phyloP scores from a whole-genome alignment of 2,797 vertebrate genomes.

The Lycodopsis pacificus region DNA sequence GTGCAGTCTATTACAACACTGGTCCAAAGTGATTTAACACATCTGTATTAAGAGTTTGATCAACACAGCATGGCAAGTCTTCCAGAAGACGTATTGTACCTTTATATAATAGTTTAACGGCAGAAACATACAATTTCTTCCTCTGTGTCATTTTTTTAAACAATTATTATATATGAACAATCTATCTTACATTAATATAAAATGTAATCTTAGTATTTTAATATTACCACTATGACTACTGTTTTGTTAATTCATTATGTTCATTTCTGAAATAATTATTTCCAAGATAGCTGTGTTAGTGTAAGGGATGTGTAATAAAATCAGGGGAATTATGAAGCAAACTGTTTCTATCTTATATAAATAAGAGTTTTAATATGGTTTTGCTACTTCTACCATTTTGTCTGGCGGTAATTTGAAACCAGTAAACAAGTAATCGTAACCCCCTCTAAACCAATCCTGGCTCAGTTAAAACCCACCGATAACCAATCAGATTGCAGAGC shows the following conservation, averaged over 20 bases:
- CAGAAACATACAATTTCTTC: too few relatives aligned
- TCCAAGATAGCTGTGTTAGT: background rate
- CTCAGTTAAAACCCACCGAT: slow-evolving; percentile 38
- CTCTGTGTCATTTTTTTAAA: too few relatives aligned
- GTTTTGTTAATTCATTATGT: background rate
- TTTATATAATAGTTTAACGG: too few relatives aligned
- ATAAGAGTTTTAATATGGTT: background rate
- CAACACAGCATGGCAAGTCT: too few relatives aligned
- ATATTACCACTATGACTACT: background rate
- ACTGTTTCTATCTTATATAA: background rate
- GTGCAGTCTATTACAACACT: too few relatives aligned
- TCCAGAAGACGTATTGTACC: too few relatives aligned
- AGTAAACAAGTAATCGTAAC: slow-evolving; percentile 66
- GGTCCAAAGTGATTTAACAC: too few relatives aligned
- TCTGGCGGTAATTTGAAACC: slow-evolving; percentile 42
- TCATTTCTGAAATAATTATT: background rate
- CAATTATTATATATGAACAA: too few relatives aligned
- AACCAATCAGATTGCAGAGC: slow-evolving; percentile 73
- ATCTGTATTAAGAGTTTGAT: too few relatives aligned
- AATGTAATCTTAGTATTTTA: background rate
- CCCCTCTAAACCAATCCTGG: slow-evolving; percentile 49
- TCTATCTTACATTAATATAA: background rate
- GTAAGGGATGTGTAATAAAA: background rate
- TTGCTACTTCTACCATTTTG: slow-evolving; percentile 31
- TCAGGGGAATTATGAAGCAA: background rate